phyloP scores from a whole-genome alignment of 1,140 invertebrate genomes.

The Drosophila mojavensis region DNA sequence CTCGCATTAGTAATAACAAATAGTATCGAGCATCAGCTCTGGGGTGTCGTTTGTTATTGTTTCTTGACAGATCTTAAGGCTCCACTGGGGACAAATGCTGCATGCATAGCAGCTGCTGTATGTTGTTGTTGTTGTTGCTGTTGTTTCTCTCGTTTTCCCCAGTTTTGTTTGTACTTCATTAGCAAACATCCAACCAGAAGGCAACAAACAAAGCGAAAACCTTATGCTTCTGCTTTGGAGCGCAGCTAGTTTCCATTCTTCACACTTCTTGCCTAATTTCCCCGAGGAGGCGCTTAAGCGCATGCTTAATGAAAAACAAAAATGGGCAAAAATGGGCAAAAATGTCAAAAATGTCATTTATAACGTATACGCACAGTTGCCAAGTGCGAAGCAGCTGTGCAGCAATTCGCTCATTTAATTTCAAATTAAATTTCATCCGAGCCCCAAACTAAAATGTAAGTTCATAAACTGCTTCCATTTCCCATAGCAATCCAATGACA shows the following conservation, averaged over 20 bases:
- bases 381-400: neutral
- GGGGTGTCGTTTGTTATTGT: constrained; percentile 74
- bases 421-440: neutral
- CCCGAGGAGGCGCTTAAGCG: constrained; percentile 31
- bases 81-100: constrained; percentile 33
- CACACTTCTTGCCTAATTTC: constrained; percentile 69
- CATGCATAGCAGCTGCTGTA: constrained; percentile 39
- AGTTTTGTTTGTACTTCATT: constrained; percentile 43
- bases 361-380: constrained; percentile 28
- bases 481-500: neutral
- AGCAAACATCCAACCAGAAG: constrained; percentile 32
- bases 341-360: constrained; percentile 5
- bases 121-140: constrained; percentile 45
- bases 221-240: neutral
- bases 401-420: too few relatives aligned
- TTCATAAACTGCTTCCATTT: constrained; percentile 55
- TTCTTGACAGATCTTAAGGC: constrained; percentile 58
- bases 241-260: constrained; percentile 34
- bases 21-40: constrained; percentile 21
- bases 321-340: constrained; percentile 8
- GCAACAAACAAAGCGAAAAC: constrained; percentile 23
- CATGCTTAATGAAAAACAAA: constrained; percentile 23
- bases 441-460: constrained; percentile 24
- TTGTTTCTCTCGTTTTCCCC: neutral
- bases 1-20: constrained; percentile 5